phyloP scores from a whole-genome alignment of 2,113 vertebrate genomes.

The Lepus americanus region DNA sequence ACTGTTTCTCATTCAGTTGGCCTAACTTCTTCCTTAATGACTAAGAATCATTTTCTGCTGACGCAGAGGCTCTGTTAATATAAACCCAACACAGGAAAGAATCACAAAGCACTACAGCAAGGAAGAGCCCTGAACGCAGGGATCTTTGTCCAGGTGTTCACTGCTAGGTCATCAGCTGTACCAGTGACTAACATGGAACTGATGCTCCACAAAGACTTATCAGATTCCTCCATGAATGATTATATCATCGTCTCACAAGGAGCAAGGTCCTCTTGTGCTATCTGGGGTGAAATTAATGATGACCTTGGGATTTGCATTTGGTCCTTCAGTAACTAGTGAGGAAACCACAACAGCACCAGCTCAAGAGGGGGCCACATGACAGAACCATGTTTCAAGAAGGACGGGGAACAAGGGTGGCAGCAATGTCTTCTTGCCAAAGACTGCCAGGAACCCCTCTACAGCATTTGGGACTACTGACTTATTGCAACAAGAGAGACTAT shows the following conservation, averaged over 20 bases:
- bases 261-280: neutral
- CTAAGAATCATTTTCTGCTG: neutral
- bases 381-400: neutral
- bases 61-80: neutral
- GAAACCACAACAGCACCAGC: neutral
- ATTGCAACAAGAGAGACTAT: neutral
- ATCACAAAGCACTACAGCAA: neutral
- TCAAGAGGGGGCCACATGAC: neutral
- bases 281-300: neutral
- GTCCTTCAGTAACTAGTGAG: neutral
- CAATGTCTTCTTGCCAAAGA: neutral
- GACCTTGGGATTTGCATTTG: neutral
- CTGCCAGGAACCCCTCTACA: neutral
- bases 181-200: neutral
- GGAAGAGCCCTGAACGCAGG: neutral
- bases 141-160: neutral
- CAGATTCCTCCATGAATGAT: neutral
- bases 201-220: neutral
- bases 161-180: neutral
- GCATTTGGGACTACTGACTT: neutral
- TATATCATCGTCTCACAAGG: neutral
- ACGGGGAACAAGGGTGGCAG: neutral
- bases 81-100: neutral
- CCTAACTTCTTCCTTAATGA: neutral
- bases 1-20: neutral